These are phyloP conservation scores for Tetragonisca angustula DNA, from an alignment of 2,888 invertebrate species.

Conservation along the genomic window DNA sequence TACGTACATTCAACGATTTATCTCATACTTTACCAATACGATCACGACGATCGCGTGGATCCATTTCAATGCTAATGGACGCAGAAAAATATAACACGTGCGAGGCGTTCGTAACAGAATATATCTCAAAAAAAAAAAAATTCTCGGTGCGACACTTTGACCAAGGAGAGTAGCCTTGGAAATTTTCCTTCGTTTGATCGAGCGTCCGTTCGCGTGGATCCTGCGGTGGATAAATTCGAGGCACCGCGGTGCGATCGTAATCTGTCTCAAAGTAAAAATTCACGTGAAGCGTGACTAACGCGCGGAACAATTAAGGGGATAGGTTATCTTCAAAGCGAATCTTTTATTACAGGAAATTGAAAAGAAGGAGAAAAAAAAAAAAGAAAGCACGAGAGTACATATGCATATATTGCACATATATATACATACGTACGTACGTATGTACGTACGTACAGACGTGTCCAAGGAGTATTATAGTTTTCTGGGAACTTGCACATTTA, in stretches of 20 bases:
- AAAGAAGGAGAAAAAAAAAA: neutral
- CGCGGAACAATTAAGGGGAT: constrained; percentile 3
- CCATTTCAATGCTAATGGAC: neutral
- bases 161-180: neutral
- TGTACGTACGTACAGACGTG: too few relatives aligned
- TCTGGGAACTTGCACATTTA: neutral
- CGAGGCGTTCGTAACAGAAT: neutral
- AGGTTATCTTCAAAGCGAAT: neutral
- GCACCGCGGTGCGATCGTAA: neutral
- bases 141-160: too few relatives aligned
- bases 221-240: neutral
- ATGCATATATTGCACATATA: too few relatives aligned
- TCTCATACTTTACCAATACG: neutral
- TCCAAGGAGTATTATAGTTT: neutral
- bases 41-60: too few relatives aligned
- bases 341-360: constrained; percentile 32
- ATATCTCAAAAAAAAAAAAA: neutral
- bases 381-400: too few relatives aligned
- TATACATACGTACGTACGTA: too few relatives aligned
- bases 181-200: constrained; percentile 5
- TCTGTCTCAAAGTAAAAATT: constrained; percentile 11
- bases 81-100: neutral
- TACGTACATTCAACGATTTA: too few relatives aligned
- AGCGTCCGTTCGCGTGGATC: constrained; percentile 4
- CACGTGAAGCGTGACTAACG: constrained; percentile 15